These are phyloP conservation scores for Tachycineta bicolor DNA, from an alignment of 2,113 vertebrate species.

Conservation along the genomic window DNA sequence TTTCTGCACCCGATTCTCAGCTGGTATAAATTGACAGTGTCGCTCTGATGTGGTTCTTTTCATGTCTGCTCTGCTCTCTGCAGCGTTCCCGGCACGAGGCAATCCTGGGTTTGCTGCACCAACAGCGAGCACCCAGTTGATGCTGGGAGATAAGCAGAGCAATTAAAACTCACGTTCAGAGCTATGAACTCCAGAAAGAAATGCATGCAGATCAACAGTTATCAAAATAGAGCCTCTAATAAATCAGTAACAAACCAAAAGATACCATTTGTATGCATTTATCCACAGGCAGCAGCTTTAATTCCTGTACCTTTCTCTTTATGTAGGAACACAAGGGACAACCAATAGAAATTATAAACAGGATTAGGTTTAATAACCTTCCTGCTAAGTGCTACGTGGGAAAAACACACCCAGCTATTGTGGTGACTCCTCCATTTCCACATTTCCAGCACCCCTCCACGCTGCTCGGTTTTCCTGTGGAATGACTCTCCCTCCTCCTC, in stretches of 20 bases:
- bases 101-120: accelerated
- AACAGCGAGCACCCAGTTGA: accelerated
- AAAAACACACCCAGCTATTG: background rate
- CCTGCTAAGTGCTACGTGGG: background rate
- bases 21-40: background rate
- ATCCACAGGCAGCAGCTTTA: background rate
- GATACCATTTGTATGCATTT: background rate
- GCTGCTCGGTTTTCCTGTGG: background rate
- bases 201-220: background rate
- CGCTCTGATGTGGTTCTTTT: background rate
- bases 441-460: background rate
- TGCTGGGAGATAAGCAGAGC: background rate
- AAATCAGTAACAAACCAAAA: background rate
- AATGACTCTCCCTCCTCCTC: background rate
- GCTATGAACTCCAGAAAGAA: background rate
- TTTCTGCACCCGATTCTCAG: background rate
- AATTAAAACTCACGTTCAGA: background rate
- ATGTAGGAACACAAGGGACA: background rate
- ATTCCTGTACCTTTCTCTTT: background rate
- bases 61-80: background rate
- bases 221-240: background rate
- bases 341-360: background rate
- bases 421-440: background rate
- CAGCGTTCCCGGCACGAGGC: accelerated
- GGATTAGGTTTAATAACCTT: background rate